Evolutionary conservation across 1,140 invertebrate species (phyloP).

Genomic region (Danaus plexippus): DNA sequence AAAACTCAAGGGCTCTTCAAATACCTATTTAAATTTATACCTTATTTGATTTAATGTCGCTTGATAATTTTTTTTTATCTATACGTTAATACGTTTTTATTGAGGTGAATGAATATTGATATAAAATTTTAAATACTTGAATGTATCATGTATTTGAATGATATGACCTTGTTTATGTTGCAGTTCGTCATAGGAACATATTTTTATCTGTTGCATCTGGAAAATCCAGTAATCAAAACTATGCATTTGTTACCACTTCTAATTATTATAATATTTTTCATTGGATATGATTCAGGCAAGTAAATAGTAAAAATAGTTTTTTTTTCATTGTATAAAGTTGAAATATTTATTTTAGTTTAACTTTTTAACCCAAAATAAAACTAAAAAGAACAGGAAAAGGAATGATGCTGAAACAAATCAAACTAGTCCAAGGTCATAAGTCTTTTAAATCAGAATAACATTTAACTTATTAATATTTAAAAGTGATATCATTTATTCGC

Average conservation of each 20-base stretch:
- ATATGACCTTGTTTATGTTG: conserved; percentile 11
- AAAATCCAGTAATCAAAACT: conserved; percentile 5
- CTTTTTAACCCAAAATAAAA: not conserved
- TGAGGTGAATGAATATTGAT: not conserved
- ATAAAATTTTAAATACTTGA: conserved; percentile 1
- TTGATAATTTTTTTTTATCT: no score
- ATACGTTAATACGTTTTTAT: conserved; percentile 2
- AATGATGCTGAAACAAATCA: no score
- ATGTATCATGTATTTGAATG: not conserved
- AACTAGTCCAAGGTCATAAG: not conserved
- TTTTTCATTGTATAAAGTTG: no score
- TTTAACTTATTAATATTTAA: no score
- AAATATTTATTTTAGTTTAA: no score
- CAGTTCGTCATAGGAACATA: conserved; percentile 30
- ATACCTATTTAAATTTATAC: no score
- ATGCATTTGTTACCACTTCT: conserved; percentile 29
- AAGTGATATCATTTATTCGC: no score
- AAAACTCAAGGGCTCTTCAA: no score
- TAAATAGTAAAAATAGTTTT: no score
- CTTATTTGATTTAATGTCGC: no score
- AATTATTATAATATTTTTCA: conserved; percentile 20
- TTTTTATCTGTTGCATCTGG: conserved; percentile 23
- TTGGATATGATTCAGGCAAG: conserved; percentile 28
- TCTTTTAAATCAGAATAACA: not conserved
- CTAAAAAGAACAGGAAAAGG: no score